Percentiles rank a stretch among this genome's conserved stretches.
Conservation (phyloP, 2,797 vertebrate genomes). For the Muscicapa striata region DNA sequence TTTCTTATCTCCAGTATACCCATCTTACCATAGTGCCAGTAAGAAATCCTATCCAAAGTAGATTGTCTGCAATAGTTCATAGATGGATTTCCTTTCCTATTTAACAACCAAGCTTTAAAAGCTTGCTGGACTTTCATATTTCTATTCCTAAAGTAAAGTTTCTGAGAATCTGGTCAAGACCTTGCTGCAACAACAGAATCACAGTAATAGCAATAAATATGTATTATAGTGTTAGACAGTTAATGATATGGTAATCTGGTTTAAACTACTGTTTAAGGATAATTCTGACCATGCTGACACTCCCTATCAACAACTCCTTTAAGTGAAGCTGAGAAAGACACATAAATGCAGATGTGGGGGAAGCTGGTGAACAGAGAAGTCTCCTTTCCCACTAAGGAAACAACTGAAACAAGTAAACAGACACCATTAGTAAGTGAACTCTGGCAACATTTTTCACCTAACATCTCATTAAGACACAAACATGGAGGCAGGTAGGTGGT, state of each 20-base stretch:
- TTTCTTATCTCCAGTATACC: background rate
- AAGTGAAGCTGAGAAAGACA: background rate
- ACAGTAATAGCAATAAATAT: background rate
- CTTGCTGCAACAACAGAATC: background rate
- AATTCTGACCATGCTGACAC: background rate
- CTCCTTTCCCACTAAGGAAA: background rate
- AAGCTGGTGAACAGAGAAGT: background rate
- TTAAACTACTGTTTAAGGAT: background rate
- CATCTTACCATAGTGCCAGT: background rate
- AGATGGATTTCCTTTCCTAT: background rate
- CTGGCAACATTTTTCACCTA: background rate
- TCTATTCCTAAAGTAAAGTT: background rate
- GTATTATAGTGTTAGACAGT: background rate
- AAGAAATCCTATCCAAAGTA: background rate
- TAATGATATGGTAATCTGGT: background rate
- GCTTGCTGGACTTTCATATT: background rate
- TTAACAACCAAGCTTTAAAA: background rate
- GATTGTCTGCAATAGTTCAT: background rate
- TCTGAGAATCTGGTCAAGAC: background rate
- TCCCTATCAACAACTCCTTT: background rate
- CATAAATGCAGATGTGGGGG: background rate
- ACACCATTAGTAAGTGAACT: background rate
- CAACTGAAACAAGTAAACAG: background rate
- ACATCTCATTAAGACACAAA: background rate
- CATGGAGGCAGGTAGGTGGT: fast-evolving